Evolutionary conservation across 2,888 invertebrate species (phyloP).

Genomic region (Archaeoteleia sp.): DNA sequence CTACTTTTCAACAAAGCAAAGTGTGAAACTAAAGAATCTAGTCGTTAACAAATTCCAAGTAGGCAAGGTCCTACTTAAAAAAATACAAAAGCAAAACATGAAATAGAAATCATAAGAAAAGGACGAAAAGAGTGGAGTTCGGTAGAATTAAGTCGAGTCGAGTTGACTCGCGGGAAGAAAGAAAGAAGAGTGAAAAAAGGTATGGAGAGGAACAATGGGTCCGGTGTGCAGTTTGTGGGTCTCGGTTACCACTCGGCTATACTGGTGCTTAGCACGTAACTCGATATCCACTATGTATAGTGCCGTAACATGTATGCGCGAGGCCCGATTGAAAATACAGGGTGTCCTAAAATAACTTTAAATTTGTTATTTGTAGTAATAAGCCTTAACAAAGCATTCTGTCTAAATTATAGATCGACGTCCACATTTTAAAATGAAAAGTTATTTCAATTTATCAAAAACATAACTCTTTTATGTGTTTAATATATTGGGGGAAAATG

Average conservation of each 20-base stretch:
- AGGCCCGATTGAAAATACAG: conserved; percentile 34
- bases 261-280: conserved; percentile 71
- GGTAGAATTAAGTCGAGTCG: conserved; percentile 41
- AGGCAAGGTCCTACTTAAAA: conserved; percentile 12
- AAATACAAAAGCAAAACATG: conserved; percentile 4
- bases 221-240: conserved; percentile 63
- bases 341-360: conserved; percentile 36
- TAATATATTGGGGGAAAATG: no score
- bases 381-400: conserved; percentile 20
- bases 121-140: conserved; percentile 32
- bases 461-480: no score
- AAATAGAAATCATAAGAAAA: conserved; percentile 9
- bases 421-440: not conserved
- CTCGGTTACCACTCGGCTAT: conserved; percentile 66
- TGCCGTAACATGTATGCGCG: conserved; percentile 42
- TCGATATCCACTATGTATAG: conserved; percentile 62
- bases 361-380: conserved; percentile 27
- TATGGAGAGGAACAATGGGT: conserved; percentile 60
- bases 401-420: not conserved
- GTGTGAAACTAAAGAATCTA: conserved; percentile 1
- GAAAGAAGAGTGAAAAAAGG: conserved; percentile 30
- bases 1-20: conserved; percentile 4
- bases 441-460: not conserved
- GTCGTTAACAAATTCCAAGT: not conserved
- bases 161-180: conserved; percentile 41